These are phyloP conservation scores for Onychomys leucogaster DNA, from an alignment of 2,797 vertebrate species.

Conservation along the genomic window DNA sequence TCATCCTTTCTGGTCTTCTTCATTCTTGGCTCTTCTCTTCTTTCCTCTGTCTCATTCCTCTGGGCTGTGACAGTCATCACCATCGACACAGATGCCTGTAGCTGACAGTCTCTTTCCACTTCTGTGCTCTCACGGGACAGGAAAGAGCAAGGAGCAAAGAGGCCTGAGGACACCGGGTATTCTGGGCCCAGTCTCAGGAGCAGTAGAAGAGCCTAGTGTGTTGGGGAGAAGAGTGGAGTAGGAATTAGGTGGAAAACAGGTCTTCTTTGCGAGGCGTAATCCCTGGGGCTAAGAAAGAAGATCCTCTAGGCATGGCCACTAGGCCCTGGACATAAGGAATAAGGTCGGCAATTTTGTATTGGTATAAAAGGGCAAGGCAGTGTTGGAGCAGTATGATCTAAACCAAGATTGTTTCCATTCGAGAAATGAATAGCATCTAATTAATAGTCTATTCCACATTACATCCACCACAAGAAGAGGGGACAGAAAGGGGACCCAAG, in stretches of 20 bases:
- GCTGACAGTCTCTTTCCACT: background rate
- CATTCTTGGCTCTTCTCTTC: background rate
- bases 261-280: background rate
- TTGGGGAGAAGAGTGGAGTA: background rate
- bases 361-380: background rate
- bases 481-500: background rate
- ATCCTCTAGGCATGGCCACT: background rate
- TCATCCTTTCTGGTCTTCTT: background rate
- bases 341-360: background rate
- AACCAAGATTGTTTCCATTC: background rate
- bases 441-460: background rate
- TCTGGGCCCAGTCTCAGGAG: background rate
- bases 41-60: background rate
- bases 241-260: background rate
- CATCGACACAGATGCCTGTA: accelerated
- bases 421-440: background rate
- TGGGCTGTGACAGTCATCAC: background rate
- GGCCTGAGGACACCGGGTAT: background rate
- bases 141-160: too few relatives aligned
- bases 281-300: background rate
- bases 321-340: background rate
- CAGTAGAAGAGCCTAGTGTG: background rate
- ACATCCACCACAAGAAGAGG: background rate
- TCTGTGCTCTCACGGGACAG: background rate
- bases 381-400: background rate